phyloP scores from a whole-genome alignment of 2,113 vertebrate genomes.

The Toxostoma redivivum region DNA sequence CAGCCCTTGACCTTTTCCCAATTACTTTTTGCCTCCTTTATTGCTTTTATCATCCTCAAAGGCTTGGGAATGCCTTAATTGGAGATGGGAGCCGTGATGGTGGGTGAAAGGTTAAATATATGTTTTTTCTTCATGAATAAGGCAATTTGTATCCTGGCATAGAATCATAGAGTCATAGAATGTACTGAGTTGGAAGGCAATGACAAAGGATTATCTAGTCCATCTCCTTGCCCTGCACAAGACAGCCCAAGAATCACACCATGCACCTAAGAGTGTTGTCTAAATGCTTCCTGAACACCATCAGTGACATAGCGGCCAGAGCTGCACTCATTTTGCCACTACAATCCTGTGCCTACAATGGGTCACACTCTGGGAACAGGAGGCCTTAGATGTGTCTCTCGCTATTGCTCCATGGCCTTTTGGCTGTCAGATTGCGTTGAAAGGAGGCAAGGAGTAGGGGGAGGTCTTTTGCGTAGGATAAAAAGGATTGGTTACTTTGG shows the following conservation, averaged over 20 bases:
- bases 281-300: not conserved
- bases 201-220: not conserved
- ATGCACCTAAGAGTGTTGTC: not conserved
- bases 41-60: not conserved
- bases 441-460: too few species aligned
- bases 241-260: not conserved
- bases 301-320: too few species aligned
- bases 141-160: not conserved
- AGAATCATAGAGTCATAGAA: not conserved
- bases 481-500: too few species aligned
- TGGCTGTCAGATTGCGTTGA: too few species aligned
- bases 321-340: too few species aligned
- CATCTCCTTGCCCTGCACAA: not conserved
- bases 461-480: too few species aligned
- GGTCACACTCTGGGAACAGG: too few species aligned
- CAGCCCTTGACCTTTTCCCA: not conserved
- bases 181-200: not conserved
- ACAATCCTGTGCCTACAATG: too few species aligned
- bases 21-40: not conserved
- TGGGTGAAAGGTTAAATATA: not conserved
- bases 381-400: too few species aligned
- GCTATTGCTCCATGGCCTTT: too few species aligned
- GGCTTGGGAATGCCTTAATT: not conserved
- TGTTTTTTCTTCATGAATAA: not conserved
- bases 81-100: not conserved